Conservation (phyloP, 2,113 vertebrate genomes). For the Aegotheles bennettii region DNA sequence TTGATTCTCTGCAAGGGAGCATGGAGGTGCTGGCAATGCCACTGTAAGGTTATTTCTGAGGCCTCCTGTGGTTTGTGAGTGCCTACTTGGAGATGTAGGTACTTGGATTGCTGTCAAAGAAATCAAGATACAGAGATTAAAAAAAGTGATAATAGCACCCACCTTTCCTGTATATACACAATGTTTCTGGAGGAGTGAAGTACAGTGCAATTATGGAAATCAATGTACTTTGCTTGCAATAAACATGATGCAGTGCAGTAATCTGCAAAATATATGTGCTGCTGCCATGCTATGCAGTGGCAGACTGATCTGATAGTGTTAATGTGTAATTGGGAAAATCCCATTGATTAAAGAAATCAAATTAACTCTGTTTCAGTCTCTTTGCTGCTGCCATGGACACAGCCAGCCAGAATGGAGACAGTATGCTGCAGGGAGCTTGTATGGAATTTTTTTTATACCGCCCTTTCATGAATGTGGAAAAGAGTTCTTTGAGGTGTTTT, state of each 20-base stretch:
- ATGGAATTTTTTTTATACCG: background rate
- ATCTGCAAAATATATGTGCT: background rate
- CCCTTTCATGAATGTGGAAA: background rate
- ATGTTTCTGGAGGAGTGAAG: background rate
- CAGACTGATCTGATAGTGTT: background rate
- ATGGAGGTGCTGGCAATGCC: rapidly evolving
- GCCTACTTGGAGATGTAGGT: background rate
- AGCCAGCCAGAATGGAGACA: background rate
- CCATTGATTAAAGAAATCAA: conserved; percentile 11
- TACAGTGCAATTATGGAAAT: background rate
- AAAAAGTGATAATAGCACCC: background rate
- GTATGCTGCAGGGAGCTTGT: background rate
- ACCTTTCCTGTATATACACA: background rate
- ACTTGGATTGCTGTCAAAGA: background rate
- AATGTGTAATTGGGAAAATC: conserved; percentile 30
- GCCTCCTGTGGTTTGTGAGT: background rate
- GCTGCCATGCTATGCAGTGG: background rate
- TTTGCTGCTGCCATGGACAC: background rate
- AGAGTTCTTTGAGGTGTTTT: background rate
- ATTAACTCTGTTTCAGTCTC: background rate
- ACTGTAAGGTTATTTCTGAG: background rate
- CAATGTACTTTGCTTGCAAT: background rate
- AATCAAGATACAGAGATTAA: background rate
- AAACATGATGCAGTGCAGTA: background rate
- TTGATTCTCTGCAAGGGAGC: rapidly evolving